These are phyloP conservation scores for Eurytoma adleriae DNA, from an alignment of 2,888 invertebrate species.

Conservation along the genomic window DNA sequence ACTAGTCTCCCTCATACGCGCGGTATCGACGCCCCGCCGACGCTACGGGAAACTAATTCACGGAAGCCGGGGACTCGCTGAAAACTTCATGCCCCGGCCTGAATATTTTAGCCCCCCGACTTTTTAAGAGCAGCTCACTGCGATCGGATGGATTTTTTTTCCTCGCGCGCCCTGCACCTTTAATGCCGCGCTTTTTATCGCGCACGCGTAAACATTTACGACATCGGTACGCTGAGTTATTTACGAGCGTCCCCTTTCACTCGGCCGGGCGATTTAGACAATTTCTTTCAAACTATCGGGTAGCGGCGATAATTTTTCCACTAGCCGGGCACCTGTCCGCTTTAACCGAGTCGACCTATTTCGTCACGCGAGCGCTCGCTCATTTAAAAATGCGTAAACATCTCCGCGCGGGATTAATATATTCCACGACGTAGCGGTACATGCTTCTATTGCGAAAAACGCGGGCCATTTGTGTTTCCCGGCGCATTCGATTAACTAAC, in stretches of 20 bases:
- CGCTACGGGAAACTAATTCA: slow-evolving; percentile 2
- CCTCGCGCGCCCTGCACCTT: not conserved
- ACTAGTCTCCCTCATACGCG: slow-evolving; percentile 10
- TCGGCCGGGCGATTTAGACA: not conserved
- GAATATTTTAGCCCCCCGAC: slow-evolving; percentile 21
- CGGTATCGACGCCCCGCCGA: slow-evolving; percentile 20
- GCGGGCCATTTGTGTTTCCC: slow-evolving; percentile 2
- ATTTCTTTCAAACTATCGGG: too few relatives aligned
- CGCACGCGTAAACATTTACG: not conserved
- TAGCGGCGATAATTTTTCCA: too few relatives aligned
- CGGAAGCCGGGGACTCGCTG: slow-evolving; percentile 7
- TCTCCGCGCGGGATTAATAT: not conserved
- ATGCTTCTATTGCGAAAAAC: slow-evolving; percentile 12
- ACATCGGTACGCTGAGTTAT: not conserved
- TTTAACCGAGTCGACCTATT: too few relatives aligned
- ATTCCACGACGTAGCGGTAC: not conserved
- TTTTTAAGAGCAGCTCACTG: slow-evolving; percentile 21
- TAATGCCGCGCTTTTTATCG: not conserved
- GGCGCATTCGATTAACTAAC: slow-evolving; percentile 37
- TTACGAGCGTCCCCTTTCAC: slow-evolving; percentile 1
- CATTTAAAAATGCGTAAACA: slow-evolving; percentile 16
- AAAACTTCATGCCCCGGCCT: slow-evolving; percentile 36
- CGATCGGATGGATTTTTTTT: not conserved
- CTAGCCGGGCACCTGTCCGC: too few relatives aligned
- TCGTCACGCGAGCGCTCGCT: not conserved